Percentiles rank a stretch among this genome's conserved stretches.
phyloP scores from a whole-genome alignment of 2,888 invertebrate genomes.

The Lasioglossum leucozonium region DNA sequence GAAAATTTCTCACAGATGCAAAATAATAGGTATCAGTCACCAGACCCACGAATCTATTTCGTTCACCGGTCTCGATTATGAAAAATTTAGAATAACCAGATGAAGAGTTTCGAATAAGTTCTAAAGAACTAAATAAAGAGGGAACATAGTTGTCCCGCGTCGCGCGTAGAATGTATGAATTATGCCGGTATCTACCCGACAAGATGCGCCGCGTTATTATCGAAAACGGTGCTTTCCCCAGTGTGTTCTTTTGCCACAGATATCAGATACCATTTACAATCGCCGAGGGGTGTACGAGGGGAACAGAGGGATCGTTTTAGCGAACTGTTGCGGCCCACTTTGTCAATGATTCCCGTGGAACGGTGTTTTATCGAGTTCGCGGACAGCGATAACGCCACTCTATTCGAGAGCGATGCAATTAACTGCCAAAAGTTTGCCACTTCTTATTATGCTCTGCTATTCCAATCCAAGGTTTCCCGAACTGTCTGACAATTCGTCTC shows the following conservation, averaged over 20 bases:
- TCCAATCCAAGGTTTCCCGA: background rate
- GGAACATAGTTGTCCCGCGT: background rate
- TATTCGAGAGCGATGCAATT: background rate
- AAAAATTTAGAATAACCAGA: background rate
- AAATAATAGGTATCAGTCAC: background rate
- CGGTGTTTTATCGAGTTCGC: background rate
- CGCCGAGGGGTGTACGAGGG: background rate
- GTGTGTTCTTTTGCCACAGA: background rate
- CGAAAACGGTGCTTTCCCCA: background rate
- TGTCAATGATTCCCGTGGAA: background rate
- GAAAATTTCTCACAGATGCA: too few species aligned
- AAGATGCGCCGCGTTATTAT: background rate
- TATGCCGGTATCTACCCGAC: background rate
- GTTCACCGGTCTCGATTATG: background rate
- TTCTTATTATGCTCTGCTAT: background rate
- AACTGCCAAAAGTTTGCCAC: background rate
- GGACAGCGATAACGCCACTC: conserved; percentile 2
- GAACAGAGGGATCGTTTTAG: conserved; percentile 3
- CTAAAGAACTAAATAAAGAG: background rate
- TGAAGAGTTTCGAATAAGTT: background rate
- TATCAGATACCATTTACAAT: conserved; percentile 5
- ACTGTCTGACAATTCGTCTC: background rate
- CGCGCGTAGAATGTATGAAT: background rate
- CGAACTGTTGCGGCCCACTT: conserved; percentile 39
- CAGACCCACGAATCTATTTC: background rate